Conservation (phyloP, 2,797 vertebrate species). For the Neostethus bicornis region DNA sequence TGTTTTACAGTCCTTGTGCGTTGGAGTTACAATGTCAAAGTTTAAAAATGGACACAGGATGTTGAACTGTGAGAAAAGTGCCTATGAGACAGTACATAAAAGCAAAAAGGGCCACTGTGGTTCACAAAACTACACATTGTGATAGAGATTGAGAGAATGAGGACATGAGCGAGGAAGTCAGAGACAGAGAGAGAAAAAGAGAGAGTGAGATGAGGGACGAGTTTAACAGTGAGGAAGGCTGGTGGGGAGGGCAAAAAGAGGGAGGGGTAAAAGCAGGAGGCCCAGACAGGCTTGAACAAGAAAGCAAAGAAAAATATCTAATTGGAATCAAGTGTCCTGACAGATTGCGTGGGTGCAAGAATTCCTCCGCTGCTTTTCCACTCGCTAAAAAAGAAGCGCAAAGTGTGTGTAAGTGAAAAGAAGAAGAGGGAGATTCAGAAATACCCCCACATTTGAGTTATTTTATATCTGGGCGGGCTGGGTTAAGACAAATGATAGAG, state of each 20-base stretch:
- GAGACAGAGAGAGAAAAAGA: too few relatives aligned
- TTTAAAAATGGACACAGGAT: slow-evolving; percentile 62
- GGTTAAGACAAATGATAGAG: slow-evolving; percentile 70
- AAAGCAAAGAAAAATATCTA: slow-evolving; percentile 83
- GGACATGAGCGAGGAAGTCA: slow-evolving; percentile 60
- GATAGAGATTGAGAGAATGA: slow-evolving; percentile 66
- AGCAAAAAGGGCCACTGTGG: slow-evolving; percentile 47
- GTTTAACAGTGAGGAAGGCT: slow-evolving; percentile 60
- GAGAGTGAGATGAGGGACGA: slow-evolving; percentile 63
- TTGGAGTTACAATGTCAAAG: slow-evolving; percentile 48
- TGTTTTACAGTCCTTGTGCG: slow-evolving; percentile 44
- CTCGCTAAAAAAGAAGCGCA: slow-evolving; percentile 53
- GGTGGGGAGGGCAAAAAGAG: slow-evolving; percentile 55
- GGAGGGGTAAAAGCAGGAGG: slow-evolving; percentile 72
- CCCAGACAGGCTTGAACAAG: slow-evolving; percentile 82
- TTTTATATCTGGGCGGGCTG: slow-evolving; percentile 75
- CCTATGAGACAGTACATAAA: slow-evolving; percentile 47
- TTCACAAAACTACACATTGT: slow-evolving; percentile 64
- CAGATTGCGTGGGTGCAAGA: slow-evolving; percentile 75
- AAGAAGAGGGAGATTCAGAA: slow-evolving; percentile 60
- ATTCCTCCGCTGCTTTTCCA: slow-evolving; percentile 80
- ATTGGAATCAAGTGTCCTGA: slow-evolving; percentile 85
- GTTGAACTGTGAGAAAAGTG: slow-evolving; percentile 63
- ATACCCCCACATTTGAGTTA: slow-evolving; percentile 65
- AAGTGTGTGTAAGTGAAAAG: slow-evolving; percentile 35